Conservation (phyloP, 2,888 invertebrate species). For the Aspidapion aeneum region DNA sequence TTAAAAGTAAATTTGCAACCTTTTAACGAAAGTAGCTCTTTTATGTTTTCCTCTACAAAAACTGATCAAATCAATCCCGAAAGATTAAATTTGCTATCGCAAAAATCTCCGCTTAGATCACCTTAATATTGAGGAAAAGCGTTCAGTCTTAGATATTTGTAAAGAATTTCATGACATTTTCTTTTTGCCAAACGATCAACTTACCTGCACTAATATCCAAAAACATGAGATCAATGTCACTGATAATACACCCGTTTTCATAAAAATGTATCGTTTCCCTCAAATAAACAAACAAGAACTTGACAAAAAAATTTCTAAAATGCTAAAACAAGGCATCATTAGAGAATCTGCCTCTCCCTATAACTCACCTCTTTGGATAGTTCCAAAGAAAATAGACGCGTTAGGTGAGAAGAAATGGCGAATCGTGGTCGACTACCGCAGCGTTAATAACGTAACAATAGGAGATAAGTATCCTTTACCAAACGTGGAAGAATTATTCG, state of each 20-base stretch:
- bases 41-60: not conserved
- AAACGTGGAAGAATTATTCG: constrained; percentile 39
- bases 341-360: constrained; percentile 28
- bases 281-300: too few species aligned
- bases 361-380: too few species aligned
- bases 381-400: too few species aligned
- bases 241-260: too few species aligned
- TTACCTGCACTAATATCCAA: too few species aligned
- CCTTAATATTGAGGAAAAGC: too few species aligned
- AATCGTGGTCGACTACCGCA: constrained; percentile 23
- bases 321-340: too few species aligned
- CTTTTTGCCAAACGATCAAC: too few species aligned
- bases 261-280: too few species aligned
- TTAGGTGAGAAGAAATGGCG: constrained; percentile 17
- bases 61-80: not conserved
- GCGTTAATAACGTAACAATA: constrained; percentile 41
- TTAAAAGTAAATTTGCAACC: constrained; percentile 4
- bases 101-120: constrained; percentile 19
- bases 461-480: constrained; percentile 44
- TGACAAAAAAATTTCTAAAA: too few species aligned
- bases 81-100: constrained; percentile 11
- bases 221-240: too few species aligned
- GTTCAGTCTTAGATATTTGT: constrained; percentile 23
- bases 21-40: not conserved
- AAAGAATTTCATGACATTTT: too few species aligned